phyloP scores from a whole-genome alignment of 2,113 vertebrate genomes.

The Maccullochella peelii region DNA sequence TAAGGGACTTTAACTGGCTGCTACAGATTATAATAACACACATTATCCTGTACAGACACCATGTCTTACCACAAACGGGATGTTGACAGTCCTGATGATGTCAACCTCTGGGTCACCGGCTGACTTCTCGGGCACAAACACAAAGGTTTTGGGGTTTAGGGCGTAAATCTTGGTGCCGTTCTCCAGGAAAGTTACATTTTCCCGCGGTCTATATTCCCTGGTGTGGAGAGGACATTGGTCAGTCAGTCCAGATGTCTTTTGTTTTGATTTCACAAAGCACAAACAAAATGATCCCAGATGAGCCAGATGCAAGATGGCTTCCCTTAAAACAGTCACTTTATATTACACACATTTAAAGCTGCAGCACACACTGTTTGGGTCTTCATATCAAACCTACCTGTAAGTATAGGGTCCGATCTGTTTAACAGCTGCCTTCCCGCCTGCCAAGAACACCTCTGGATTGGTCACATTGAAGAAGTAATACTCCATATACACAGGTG shows the following conservation, averaged over 20 bases:
- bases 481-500: slow-evolving; percentile 95
- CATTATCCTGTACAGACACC: background rate
- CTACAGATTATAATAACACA: background rate
- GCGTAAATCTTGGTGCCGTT: slow-evolving; percentile 94
- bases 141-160: slow-evolving; percentile 91
- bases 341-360: background rate
- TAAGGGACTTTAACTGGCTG: background rate
- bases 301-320: background rate
- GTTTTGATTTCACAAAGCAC: slow-evolving; percentile 20
- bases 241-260: slow-evolving; percentile 41
- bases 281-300: slow-evolving; percentile 4
- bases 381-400: slow-evolving; percentile 82
- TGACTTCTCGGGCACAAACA: slow-evolving; percentile 91
- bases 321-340: slow-evolving; percentile 6
- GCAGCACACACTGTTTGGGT: background rate
- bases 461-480: slow-evolving; percentile 98
- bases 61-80: slow-evolving; percentile 92
- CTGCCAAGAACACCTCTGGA: slow-evolving; percentile 89
- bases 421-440: slow-evolving; percentile 87
- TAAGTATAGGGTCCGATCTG: slow-evolving; percentile 96
- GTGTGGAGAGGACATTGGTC: slow-evolving; percentile 34
- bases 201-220: slow-evolving; percentile 92
- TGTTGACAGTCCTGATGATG: slow-evolving; percentile 91
- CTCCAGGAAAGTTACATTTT: slow-evolving; percentile 91
- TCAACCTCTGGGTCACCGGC: slow-evolving; percentile 89